Percentiles rank a stretch among this genome's conserved stretches.
phyloP scores from a whole-genome alignment of 2,113 vertebrate genomes.

The Mesoclemmys tuberculata region DNA sequence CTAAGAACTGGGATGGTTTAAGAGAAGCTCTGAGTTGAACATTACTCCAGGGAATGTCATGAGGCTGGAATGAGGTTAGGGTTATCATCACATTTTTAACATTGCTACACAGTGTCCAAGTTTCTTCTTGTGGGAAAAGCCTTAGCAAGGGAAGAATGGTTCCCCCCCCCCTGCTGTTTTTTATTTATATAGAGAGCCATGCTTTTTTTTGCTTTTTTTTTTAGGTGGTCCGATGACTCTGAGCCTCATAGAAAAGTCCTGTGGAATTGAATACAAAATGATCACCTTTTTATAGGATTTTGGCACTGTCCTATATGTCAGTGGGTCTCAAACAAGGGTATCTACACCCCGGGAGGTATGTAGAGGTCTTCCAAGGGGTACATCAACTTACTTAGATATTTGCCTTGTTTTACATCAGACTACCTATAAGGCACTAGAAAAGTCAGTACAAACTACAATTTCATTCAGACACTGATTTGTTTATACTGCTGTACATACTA shows the following conservation, averaged over 20 bases:
- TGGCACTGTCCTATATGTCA: not conserved
- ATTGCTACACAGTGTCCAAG: conserved; percentile 14
- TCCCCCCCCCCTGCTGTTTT: not conserved
- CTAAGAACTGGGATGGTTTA: fast-evolving
- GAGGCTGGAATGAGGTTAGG: conserved; percentile 41
- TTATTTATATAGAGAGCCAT: not conserved
- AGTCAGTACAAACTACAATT: no score
- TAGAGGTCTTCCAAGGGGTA: no score
- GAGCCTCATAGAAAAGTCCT: not conserved
- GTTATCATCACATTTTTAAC: conserved; percentile 53
- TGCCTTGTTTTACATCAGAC: no score
- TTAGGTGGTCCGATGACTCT: not conserved
- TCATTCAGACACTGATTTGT: no score
- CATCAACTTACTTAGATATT: no score
- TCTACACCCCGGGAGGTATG: no score
- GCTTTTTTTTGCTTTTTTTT: not conserved
- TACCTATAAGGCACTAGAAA: no score
- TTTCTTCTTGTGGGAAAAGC: conserved; percentile 57
- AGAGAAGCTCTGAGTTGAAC: not conserved
- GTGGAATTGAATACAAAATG: not conserved
- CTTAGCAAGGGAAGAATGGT: not conserved
- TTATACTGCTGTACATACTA: no score
- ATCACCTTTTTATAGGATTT: not conserved
- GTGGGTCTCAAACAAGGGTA: no score
- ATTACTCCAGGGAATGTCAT: not conserved